Percentiles rank a stretch among this genome's conserved stretches.
Evolutionary conservation across 2,797 vertebrate genomes (phyloP).

Genomic region (Anableps anableps): DNA sequence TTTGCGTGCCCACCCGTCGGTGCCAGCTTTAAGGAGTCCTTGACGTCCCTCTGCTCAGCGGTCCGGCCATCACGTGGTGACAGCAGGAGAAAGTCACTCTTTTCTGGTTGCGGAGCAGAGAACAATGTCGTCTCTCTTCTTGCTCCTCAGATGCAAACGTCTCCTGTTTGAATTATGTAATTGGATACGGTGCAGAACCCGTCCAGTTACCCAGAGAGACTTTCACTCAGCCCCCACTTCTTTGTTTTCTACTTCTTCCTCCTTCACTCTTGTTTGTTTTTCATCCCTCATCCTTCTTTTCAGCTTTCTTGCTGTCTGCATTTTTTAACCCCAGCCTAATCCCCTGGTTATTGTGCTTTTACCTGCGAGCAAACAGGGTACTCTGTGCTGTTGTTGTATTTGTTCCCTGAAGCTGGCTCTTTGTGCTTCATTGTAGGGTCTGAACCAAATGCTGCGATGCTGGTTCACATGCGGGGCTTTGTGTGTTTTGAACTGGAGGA

Average conservation of each 20-base stretch:
- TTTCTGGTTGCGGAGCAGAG: slow-evolving; percentile 38
- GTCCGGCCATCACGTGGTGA: slow-evolving; percentile 16
- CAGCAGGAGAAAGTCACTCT: slow-evolving; percentile 44
- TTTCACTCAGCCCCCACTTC: slow-evolving; percentile 54
- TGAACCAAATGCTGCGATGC: slow-evolving; percentile 40
- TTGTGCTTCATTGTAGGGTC: slow-evolving; percentile 27
- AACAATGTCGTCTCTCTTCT: slow-evolving; percentile 72
- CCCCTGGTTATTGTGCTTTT: slow-evolving; percentile 43
- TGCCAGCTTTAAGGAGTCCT: slow-evolving; percentile 45
- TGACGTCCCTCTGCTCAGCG: slow-evolving; percentile 23
- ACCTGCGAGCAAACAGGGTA: slow-evolving; percentile 48
- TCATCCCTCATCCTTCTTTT: slow-evolving; percentile 33
- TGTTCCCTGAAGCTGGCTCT: slow-evolving; percentile 37
- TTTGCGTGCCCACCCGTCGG: slow-evolving; percentile 55
- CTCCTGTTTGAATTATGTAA: slow-evolving; percentile 68
- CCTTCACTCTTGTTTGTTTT: slow-evolving; percentile 32
- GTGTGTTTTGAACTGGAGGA: slow-evolving; percentile 70
- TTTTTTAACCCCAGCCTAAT: slow-evolving; percentile 37
- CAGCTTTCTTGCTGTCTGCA: slow-evolving; percentile 32
- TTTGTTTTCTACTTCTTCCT: slow-evolving; percentile 53
- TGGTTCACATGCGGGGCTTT: slow-evolving; percentile 60
- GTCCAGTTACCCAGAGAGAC: slow-evolving; percentile 49
- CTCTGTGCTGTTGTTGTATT: slow-evolving; percentile 25
- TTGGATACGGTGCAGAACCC: slow-evolving; percentile 55
- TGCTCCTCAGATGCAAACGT: slow-evolving; percentile 39